Evolutionary conservation across 2,113 vertebrate genomes (phyloP), one percentile per base, ranked within the genome.

Genomic region (Psephotus haematonotus): DNA sequence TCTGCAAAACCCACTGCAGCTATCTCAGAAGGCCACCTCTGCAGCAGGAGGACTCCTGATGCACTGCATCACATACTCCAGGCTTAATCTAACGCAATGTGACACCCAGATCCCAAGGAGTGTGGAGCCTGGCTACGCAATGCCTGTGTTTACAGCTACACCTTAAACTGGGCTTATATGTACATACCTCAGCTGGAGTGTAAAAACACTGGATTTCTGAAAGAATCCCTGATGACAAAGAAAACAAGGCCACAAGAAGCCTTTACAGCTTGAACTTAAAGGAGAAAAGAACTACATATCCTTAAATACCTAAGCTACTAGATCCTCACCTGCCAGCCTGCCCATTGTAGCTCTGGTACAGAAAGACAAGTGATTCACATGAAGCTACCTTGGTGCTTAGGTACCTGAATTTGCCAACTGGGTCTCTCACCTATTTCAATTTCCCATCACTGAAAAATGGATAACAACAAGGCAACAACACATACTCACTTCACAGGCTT

Each of bases 361-460:
- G n/a, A 71, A 85, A 67, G 59, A 62, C 11, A 84, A 83, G n/a
- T 4, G 14, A 91, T 47, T 72, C 53, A 80, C 37, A 72, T 8
- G 41, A 78, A 78, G 65, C 69, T 55, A 75, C 84, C 44, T 17
- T 62, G 27, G 44, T n/a, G 44, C 49, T 92, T 39, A 70, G 57
- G 47, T 57, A 47, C 57, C 52, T 31, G 31, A 71, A 46, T 72
- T 57, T 69, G 83, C 65, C 91, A 89, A 77, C 16, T 46, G 11
- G 18, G n/a, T 67, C 90, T 93, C 77, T 93, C 77, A 29, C 68
- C 35, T 20, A 44, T 75, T 95, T 92, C 65, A 62, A 91, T 91
- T 94, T 81, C 65, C 82, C 41, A 44, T 68, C 65, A 23, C 37
- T 27, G 44, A 86, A 89, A 95, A 90, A 86, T 0, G 5, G 81